phyloP scores from a whole-genome alignment of 2,113 vertebrate species.

The Phyllopteryx taeniolatus region DNA sequence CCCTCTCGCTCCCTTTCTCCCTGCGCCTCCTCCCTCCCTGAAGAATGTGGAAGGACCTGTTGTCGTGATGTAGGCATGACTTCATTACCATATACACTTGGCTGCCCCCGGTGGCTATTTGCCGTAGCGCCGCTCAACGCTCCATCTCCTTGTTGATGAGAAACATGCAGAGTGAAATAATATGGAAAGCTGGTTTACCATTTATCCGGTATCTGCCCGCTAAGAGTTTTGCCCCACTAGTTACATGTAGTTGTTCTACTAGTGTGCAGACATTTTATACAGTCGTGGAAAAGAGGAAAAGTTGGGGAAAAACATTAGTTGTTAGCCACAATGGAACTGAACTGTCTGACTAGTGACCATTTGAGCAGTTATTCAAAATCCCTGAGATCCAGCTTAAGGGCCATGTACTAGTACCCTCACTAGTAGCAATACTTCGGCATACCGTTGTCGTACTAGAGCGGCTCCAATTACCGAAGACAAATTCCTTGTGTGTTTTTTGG shows the following conservation, averaged over 20 bases:
- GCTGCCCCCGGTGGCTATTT: background rate
- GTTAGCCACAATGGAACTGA: no score
- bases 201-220: background rate
- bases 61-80: slow-evolving; percentile 52
- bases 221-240: no score
- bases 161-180: background rate
- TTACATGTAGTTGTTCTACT: no score
- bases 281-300: no score
- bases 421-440: background rate
- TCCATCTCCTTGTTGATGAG: background rate
- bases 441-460: no score
- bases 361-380: no score
- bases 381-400: background rate
- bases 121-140: background rate
- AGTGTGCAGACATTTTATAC: no score
- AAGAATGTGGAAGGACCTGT: slow-evolving; percentile 73
- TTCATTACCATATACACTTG: slow-evolving; percentile 32
- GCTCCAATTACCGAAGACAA: no score
- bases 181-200: background rate
- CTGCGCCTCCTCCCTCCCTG: slow-evolving; percentile 25
- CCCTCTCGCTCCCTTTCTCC: slow-evolving; percentile 3
- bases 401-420: background rate
- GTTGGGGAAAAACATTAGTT: no score
- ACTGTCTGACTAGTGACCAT: no score
- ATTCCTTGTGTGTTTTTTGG: no score